A percentile compares a stretch with the other conserved stretches of the same genome.
These are phyloP conservation scores for Sparus aurata DNA, from an alignment of 2,797 vertebrate genomes.

Conservation along the genomic window DNA sequence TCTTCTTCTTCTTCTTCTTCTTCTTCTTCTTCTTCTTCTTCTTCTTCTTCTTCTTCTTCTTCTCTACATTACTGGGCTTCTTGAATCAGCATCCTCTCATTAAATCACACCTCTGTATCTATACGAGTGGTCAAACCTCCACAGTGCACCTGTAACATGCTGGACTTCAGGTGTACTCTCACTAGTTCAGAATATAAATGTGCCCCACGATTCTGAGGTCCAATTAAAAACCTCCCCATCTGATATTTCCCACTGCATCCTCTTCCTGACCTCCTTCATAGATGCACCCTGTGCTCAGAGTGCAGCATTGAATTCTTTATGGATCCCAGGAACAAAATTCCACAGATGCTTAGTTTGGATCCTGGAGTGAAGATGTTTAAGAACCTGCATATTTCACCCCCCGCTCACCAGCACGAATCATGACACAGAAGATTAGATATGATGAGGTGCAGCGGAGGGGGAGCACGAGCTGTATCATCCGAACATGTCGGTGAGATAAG, in stretches of 20 bases:
- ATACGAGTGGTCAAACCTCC: neutral
- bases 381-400: slow-evolving; percentile 28
- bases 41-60: no score
- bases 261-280: slow-evolving; percentile 1
- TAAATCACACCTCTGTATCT: neutral
- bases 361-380: slow-evolving; percentile 34
- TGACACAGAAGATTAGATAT: slow-evolving; percentile 59
- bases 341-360: slow-evolving; percentile 29
- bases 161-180: neutral
- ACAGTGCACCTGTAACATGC: neutral
- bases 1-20: no score
- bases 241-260: neutral
- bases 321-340: neutral
- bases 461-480: slow-evolving; percentile 45
- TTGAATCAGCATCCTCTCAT: neutral
- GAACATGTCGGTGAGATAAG: slow-evolving; percentile 50
- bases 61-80: no score
- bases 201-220: neutral
- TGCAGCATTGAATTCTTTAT: slow-evolving; percentile 1
- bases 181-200: neutral
- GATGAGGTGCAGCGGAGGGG: slow-evolving; percentile 53
- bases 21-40: no score
- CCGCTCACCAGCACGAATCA: slow-evolving; percentile 13
- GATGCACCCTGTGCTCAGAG: neutral
- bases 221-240: neutral